These are phyloP conservation scores for Lathronympha strigana DNA, from an alignment of 2,888 invertebrate genomes.

Conservation along the genomic window DNA sequence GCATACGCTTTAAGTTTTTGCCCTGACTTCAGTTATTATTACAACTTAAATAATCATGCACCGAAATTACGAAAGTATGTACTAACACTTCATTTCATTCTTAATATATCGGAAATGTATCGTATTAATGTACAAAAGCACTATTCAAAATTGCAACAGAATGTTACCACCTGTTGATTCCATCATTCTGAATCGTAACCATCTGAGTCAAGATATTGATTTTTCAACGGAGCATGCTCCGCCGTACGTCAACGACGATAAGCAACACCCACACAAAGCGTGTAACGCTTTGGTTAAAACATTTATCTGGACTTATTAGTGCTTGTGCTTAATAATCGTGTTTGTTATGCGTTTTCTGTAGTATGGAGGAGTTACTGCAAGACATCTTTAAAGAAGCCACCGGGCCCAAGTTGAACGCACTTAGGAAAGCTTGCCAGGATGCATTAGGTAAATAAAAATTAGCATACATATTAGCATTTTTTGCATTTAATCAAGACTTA, in stretches of 20 bases:
- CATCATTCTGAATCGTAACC: constrained; percentile 50
- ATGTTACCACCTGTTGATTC: constrained; percentile 64
- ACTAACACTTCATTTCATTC: neutral
- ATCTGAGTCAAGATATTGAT: constrained; percentile 67
- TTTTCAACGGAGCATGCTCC: constrained; percentile 77
- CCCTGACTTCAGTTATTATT: neutral
- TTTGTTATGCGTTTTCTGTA: constrained; percentile 49
- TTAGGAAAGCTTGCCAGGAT: constrained; percentile 93
- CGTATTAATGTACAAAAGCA: constrained; percentile 1
- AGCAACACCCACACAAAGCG: constrained; percentile 67
- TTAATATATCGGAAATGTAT: neutral
- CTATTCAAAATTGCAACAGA: neutral
- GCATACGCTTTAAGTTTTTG: constrained; percentile 3
- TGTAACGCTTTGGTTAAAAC: constrained; percentile 43
- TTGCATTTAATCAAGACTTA: neutral
- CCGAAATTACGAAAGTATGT: constrained; percentile 16
- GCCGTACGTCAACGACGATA: constrained; percentile 63
- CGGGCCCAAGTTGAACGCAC: constrained; percentile 88
- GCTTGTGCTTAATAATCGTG: constrained; percentile 4
- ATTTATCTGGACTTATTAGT: constrained; percentile 4
- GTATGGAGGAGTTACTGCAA: constrained; percentile 94
- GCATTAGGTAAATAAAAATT: constrained; percentile 87
- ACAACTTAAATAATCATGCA: constrained; percentile 18
- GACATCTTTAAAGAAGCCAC: constrained; percentile 94
- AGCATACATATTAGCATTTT: neutral